phyloP scores from a whole-genome alignment of 2,113 vertebrate genomes.

The Brevimyrus niger region DNA sequence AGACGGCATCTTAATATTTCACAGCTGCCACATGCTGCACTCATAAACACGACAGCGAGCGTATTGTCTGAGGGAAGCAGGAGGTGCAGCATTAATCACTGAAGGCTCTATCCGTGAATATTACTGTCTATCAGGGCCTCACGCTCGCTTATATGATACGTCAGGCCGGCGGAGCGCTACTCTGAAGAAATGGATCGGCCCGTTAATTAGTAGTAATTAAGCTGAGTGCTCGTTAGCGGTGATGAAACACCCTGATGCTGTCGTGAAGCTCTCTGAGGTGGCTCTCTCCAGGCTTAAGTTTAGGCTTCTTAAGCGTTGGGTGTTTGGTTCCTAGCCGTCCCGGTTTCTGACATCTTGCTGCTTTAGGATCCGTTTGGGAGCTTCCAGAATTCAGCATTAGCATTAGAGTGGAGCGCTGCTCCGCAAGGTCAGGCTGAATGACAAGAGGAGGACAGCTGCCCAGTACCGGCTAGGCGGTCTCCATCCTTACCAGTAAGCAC shows the following conservation, averaged over 20 bases:
- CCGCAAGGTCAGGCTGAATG: background rate
- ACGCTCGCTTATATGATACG: background rate
- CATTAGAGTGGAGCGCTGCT: background rate
- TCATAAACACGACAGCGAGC: background rate
- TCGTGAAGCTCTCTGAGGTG: background rate
- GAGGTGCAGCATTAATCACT: background rate
- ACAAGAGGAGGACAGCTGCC: background rate
- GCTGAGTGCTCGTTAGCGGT: background rate
- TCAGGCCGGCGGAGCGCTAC: background rate
- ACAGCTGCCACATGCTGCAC: background rate
- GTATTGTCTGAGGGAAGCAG: background rate
- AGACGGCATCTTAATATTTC: background rate
- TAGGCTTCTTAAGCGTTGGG: background rate
- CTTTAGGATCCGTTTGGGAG: background rate
- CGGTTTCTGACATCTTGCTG: background rate
- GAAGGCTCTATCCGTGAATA: background rate
- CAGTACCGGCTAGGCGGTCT: background rate
- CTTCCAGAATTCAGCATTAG: background rate
- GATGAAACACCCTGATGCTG: background rate
- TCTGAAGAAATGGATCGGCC: background rate
- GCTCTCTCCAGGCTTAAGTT: background rate
- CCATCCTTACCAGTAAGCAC: background rate
- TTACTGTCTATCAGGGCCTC: background rate
- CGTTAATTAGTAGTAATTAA: conserved; percentile 5
- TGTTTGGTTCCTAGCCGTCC: background rate